Base-by-base conservation (phyloP, 1,140 invertebrate species). In the Pollicipes pollicipes region DNA sequence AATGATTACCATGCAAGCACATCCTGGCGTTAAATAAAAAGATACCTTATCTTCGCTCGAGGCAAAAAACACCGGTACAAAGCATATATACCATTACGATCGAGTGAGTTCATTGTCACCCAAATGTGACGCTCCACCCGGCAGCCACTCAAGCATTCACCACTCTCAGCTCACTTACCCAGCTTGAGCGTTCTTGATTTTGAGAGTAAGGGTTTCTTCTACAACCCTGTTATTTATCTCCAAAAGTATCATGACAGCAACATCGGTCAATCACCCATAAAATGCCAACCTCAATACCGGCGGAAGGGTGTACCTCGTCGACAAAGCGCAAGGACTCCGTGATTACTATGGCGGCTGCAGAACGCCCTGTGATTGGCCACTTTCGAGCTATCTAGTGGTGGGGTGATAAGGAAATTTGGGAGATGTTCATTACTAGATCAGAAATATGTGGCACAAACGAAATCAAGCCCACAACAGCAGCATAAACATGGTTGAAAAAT, bases 151-250 rank as follows among this genome's bases (percentile, higher is more conserved):
- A n/a, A n/a, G n/a, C n/a, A n/a, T n/a, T n/a, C n/a, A n/a, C n/a
- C n/a, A n/a, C n/a, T n/a, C n/a, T n/a, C n/a, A n/a, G n/a, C n/a
- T 17, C 30, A 74, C 91, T 90, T 84, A 97, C 94, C 93, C 91
- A 75, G 90, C 89, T 79, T 91, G 83, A 77, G 90, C 90, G 88
- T 96, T 96, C 83, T 90, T 93, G 83, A 96, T 95, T 86, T 97
- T 97, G 73, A 92, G 85, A 77, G 87, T 88, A 78, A 98, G 84
- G 64, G 93, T 94, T 83, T 98, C 95, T 84, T 97, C 92, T 75
- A 98, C 87, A 82, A 97, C 95, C 81, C 93, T 88, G 84, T 98
- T 98, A 83, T 97, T 95, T 83, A 97, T 95, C 87, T 98, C 96
- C 76, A 98, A 85, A 80, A 98, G 86, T 86, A 98, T 98, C 96